Evolutionary conservation across 1,140 invertebrate species (phyloP).

Genomic region (Anoplophora glabripennis): DNA sequence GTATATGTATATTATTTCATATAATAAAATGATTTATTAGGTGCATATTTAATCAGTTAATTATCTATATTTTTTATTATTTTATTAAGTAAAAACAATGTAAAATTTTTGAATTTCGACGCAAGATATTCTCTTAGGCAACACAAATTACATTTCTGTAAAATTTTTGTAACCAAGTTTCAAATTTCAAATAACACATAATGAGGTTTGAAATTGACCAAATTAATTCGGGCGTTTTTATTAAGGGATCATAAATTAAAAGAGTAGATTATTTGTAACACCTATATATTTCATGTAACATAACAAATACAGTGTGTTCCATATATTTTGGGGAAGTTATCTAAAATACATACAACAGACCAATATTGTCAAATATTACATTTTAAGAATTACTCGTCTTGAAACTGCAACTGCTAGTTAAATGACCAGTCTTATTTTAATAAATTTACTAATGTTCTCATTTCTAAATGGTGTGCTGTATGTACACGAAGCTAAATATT

Average conservation of each 20-base stretch:
- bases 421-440: slow-evolving; percentile 29
- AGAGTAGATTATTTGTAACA: slow-evolving; percentile 23
- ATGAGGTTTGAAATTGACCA: too few relatives aligned
- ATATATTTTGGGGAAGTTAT: slow-evolving; percentile 15
- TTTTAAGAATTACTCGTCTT: slow-evolving; percentile 18
- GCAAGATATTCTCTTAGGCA: too few relatives aligned
- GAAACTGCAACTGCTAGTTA: slow-evolving; percentile 18
- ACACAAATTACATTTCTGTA: too few relatives aligned
- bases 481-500: slow-evolving; percentile 28
- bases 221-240: neutral
- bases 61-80: too few relatives aligned
- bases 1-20: too few relatives aligned
- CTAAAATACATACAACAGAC: slow-evolving; percentile 19
- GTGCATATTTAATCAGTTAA: too few relatives aligned
- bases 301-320: slow-evolving; percentile 27
- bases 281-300: slow-evolving; percentile 37
- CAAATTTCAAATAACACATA: too few relatives aligned
- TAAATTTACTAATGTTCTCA: slow-evolving; percentile 14
- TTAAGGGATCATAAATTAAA: slow-evolving; percentile 1
- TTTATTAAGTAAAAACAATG: too few relatives aligned
- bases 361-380: slow-evolving; percentile 27
- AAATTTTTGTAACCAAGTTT: too few relatives aligned
- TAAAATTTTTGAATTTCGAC: too few relatives aligned
- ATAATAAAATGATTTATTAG: too few relatives aligned
- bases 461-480: slow-evolving; percentile 14